Conservation (phyloP, 2,113 vertebrate genomes). For the Hystrix cristata region DNA sequence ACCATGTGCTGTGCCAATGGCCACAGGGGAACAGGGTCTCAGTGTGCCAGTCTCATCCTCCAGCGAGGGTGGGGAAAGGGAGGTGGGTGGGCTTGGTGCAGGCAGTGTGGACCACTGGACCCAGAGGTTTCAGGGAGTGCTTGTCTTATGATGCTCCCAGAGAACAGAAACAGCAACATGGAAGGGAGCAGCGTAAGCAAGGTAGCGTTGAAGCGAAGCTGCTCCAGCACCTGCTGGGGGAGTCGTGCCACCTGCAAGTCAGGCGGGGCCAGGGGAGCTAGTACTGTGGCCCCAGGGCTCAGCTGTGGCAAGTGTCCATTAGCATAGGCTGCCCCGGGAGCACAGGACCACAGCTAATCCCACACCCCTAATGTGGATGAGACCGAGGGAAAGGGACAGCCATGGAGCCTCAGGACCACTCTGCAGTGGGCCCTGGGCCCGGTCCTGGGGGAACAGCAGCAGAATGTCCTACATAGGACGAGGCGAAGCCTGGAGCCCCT, state of each 20-base stretch:
- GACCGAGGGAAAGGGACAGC: too few relatives aligned
- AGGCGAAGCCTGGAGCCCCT: accelerated
- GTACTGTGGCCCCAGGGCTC: not conserved
- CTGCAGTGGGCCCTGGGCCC: not conserved
- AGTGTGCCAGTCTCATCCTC: accelerated
- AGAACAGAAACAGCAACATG: not conserved
- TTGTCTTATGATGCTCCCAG: not conserved
- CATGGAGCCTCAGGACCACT: not conserved
- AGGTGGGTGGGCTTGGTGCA: not conserved
- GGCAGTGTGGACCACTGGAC: too few relatives aligned
- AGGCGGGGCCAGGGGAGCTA: not conserved
- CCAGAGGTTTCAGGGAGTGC: not conserved
- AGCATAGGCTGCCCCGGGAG: accelerated
- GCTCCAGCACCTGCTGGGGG: not conserved
- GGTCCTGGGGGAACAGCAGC: not conserved
- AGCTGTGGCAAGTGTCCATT: accelerated
- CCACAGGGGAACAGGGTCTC: not conserved
- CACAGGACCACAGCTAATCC: too few relatives aligned
- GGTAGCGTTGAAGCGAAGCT: not conserved
- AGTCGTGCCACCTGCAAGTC: too few relatives aligned
- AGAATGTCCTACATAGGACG: accelerated
- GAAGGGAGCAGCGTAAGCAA: not conserved
- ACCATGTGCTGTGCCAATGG: not conserved
- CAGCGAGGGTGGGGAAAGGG: not conserved
- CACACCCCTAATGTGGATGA: not conserved